Evolutionary conservation across 2,113 vertebrate species (phyloP), one percentile per base, ranked within the genome.

Genomic region (Alaudala cheleensis): DNA sequence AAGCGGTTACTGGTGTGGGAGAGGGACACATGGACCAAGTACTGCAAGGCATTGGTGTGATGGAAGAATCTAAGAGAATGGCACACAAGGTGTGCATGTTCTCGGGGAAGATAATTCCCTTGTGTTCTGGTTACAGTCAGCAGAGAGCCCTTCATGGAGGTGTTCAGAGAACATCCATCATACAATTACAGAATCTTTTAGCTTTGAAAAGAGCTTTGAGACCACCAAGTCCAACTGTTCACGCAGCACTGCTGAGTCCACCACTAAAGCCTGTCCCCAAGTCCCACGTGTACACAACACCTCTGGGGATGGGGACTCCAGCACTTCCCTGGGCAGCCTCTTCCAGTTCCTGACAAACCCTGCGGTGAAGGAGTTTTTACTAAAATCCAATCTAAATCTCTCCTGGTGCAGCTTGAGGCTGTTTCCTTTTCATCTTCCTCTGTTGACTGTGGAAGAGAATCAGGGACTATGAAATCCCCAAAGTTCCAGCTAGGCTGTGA

Each of bases 61-160:
- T 25, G 54, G 28, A 60, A 25, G 12, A 45, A 47, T 14, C 70
- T 4, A 26, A 24, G 14, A 57, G 54, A 40, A 28, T 7, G 9
- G 11, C 17, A 15, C 9, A 3, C 8, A 16, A 70, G 10, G 3
- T 51, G 21, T 26, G 14, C 1, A 1, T 61, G 61, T 61, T 18
- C 18, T 33, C 31, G 34, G 26, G 56, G 80, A 45, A 53, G 10
- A 4, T 17, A 11, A 62, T 76, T 54, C 4, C 39, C 34, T 31
- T 50, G 11, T 58, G 24, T 17, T 74, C 33, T 50, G 34, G 16
- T 34, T 37, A 6, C 13, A 79, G 45, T 34, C 47, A 66, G 61
- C 2, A 2, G 39, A 10, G 7, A 9, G 71, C 51, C 26, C 26
- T 57, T 80, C 14, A 23, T 57, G 51, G 45, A 62, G 19, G 3